Evolutionary conservation across 1,140 invertebrate species (phyloP).

Genomic region (Bombus waltoni): DNA sequence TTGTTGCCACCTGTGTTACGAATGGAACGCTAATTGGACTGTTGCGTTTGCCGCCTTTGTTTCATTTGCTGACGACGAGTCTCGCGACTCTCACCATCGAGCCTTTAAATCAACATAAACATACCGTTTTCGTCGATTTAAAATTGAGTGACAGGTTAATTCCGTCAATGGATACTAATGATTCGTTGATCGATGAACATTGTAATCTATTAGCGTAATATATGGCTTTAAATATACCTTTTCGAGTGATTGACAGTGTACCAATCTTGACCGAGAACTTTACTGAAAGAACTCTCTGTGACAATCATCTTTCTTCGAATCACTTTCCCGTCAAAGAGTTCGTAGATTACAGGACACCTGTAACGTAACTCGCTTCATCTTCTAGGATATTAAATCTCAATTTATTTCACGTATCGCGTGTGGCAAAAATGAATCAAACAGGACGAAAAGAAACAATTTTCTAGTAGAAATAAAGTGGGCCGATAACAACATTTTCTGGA

Average conservation of each 20-base stretch:
- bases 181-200: background rate
- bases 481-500: background rate
- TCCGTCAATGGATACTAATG: background rate
- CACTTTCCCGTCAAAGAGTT: background rate
- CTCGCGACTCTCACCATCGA: background rate
- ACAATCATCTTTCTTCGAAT: background rate
- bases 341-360: background rate
- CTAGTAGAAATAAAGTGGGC: no score
- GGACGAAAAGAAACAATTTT: no score
- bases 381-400: background rate
- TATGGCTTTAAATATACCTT: background rate
- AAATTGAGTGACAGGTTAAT: background rate
- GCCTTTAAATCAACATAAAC: no score
- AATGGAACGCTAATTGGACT: slow-evolving; percentile 27
- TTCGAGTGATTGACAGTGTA: background rate
- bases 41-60: background rate
- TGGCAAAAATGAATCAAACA: background rate
- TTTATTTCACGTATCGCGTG: background rate
- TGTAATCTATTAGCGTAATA: background rate
- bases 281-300: background rate
- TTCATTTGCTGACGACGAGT: background rate
- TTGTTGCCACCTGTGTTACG: slow-evolving; percentile 26
- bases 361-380: background rate
- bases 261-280: background rate
- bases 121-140: background rate